phyloP scores from a whole-genome alignment of 2,797 vertebrate species.

The Gastrophryne carolinensis region DNA sequence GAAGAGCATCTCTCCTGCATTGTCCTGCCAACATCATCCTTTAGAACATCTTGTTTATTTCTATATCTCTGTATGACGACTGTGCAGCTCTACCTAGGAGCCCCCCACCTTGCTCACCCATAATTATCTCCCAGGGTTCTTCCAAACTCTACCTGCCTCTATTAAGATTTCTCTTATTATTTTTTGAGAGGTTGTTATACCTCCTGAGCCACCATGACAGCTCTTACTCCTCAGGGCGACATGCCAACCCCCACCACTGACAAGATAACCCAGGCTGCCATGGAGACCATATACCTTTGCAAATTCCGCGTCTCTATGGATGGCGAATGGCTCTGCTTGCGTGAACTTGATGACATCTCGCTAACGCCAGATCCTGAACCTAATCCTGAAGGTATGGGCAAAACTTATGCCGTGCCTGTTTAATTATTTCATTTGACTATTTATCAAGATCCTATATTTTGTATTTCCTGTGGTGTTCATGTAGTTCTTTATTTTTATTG shows the following conservation, averaged over 20 bases:
- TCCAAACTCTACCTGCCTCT: neutral
- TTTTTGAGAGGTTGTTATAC: slow-evolving; percentile 66
- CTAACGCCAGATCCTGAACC: slow-evolving; percentile 98
- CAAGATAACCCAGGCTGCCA: slow-evolving; percentile 99
- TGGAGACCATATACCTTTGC: slow-evolving; percentile 99
- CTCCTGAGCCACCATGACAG: slow-evolving; percentile 99
- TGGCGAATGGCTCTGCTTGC: slow-evolving; percentile 96
- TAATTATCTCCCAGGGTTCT: neutral
- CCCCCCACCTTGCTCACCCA: neutral
- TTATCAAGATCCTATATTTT: slow-evolving; percentile 48
- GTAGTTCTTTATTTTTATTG: slow-evolving; percentile 7
- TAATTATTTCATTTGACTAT: too few species aligned
- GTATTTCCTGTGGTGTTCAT: slow-evolving; percentile 3
- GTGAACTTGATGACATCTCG: slow-evolving; percentile 98
- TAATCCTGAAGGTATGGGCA: slow-evolving; percentile 91
- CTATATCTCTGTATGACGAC: neutral
- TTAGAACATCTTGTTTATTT: neutral
- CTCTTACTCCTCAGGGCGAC: slow-evolving; percentile 94
- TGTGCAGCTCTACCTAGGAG: neutral
- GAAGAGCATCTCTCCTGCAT: slow-evolving; percentile 67
- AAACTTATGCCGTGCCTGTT: neutral
- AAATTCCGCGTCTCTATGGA: slow-evolving; percentile 99
- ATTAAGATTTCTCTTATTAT: slow-evolving; percentile 16
- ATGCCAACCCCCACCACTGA: slow-evolving; percentile 98
- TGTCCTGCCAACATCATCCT: slow-evolving; percentile 29